A percentile compares a stretch with the other conserved stretches of the same genome.
Conservation (phyloP, 2,797 vertebrate species). For the Schizopygopsis malacanthus region DNA sequence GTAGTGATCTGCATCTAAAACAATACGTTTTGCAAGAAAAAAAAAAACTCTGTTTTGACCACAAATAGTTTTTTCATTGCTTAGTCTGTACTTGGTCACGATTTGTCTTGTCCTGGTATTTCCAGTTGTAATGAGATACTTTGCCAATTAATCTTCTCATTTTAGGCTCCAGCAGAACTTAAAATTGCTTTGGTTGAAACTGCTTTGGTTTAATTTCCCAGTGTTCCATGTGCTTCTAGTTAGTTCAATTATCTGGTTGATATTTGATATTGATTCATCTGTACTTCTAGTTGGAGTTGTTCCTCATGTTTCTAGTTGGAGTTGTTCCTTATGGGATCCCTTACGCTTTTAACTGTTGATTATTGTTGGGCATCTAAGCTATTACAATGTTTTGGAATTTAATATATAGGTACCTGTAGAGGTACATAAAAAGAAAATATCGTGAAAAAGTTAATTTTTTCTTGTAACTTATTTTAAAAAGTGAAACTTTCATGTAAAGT, state of each 20-base stretch:
- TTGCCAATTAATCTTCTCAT: slow-evolving; percentile 28
- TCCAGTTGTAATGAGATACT: slow-evolving; percentile 35
- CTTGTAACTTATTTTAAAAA: no score
- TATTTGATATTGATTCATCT: slow-evolving; percentile 2
- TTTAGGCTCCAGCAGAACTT: slow-evolving; percentile 25
- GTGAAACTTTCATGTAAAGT: no score
- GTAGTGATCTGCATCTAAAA: not conserved
- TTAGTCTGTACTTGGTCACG: slow-evolving; percentile 2
- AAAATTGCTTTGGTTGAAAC: slow-evolving; percentile 10
- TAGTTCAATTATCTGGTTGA: slow-evolving; percentile 27
- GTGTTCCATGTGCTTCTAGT: slow-evolving; percentile 28
- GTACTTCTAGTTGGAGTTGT: not conserved
- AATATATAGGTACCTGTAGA: not conserved
- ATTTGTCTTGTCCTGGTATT: slow-evolving; percentile 12
- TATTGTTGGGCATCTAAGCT: not conserved
- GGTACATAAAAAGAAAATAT: no score
- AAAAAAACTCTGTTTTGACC: not conserved
- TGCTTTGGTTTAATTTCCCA: slow-evolving; percentile 6
- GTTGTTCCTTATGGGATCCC: not conserved
- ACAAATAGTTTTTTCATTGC: slow-evolving; percentile 9
- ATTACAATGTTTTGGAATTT: not conserved
- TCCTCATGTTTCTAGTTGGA: not conserved
- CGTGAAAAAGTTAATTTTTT: no score
- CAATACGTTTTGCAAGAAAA: not conserved
- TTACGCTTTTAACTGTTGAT: not conserved